Evolutionary conservation across 2,797 vertebrate species (phyloP).

Genomic region (Lacerta agilis): DNA sequence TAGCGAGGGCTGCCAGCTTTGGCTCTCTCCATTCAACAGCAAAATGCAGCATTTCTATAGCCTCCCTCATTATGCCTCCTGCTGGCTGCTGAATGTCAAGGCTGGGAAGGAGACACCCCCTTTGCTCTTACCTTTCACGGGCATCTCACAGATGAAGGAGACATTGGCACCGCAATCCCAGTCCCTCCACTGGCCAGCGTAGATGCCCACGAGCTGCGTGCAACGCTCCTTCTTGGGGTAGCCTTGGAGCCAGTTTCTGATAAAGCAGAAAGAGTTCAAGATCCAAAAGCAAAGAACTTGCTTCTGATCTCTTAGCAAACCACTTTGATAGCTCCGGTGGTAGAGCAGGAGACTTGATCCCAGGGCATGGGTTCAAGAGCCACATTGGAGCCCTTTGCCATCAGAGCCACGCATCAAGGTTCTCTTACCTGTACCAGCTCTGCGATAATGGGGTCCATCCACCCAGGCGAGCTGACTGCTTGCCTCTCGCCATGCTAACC

Average conservation of each 20-base stretch:
- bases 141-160: conserved; percentile 37
- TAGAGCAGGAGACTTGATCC: neutral
- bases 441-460: conserved; percentile 15
- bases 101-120: neutral
- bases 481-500: conserved; percentile 1
- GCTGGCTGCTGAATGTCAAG: neutral
- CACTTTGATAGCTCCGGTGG: neutral
- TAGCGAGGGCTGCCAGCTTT: too few relatives aligned
- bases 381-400: neutral
- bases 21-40: too few relatives aligned
- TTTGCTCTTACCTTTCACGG: neutral
- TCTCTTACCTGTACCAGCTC: conserved; percentile 35
- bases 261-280: neutral
- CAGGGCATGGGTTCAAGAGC: neutral
- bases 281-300: neutral
- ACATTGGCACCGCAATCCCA: conserved; percentile 10
- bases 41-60: too few relatives aligned
- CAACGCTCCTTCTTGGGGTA: conserved; percentile 15
- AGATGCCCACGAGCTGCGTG: conserved; percentile 20
- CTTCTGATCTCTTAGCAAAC: neutral
- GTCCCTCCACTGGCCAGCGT: conserved; percentile 35
- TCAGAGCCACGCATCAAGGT: neutral
- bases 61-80: neutral
- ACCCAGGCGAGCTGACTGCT: conserved; percentile 19
- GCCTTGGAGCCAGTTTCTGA: conserved; percentile 28